Base-by-base conservation (phyloP, 2,888 invertebrate genomes). In the Desoria tigrina region DNA sequence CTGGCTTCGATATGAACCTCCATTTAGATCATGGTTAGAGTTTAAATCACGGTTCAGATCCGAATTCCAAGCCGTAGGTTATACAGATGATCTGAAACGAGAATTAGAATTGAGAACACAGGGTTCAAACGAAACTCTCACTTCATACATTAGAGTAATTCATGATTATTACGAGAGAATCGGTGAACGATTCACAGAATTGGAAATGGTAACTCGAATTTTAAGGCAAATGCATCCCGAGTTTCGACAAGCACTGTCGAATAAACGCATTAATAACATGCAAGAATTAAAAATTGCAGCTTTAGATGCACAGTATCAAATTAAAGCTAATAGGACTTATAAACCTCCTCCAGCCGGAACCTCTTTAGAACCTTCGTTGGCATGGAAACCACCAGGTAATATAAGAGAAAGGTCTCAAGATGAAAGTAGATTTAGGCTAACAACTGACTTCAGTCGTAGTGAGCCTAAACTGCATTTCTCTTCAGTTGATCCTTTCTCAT, bases 41-140 rank as follows among this genome's bases (percentile, higher is more conserved):
- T 63, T 63, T n/a, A 50, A 51, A 16, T 1, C 6, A 1, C n/a
- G 53, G 21, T 50, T 63, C n/a, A 24, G 63, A 11, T 24, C 4
- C 14, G 58, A 63, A 18, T 63, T 63, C 21, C 63, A 63, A 27
- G 28, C 51, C 1, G 23, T 42, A 7, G 63, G 42, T 1, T 63
- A 63, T 26, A 18, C 2, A 1, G 39, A 39, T 21, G 53, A 63
- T 3, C 27, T 63, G 6, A 58, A 39, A 27, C 16, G 58, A 11
- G 63, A 63, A 58, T 26, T 63, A 4, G 63, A 63, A 26, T 16
- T 26, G 1, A 23, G 63, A 23, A 51, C 24, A n/a, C 63, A 58
- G 37, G 63, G 63, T 2, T 24, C 58, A 1, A 42, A 57, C 14
- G 58, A 63, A 42, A 14, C 63, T 9, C 27, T 58, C 2, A 58